phyloP scores from a whole-genome alignment of 2,888 invertebrate genomes.

The Sminthurinus aureus region DNA sequence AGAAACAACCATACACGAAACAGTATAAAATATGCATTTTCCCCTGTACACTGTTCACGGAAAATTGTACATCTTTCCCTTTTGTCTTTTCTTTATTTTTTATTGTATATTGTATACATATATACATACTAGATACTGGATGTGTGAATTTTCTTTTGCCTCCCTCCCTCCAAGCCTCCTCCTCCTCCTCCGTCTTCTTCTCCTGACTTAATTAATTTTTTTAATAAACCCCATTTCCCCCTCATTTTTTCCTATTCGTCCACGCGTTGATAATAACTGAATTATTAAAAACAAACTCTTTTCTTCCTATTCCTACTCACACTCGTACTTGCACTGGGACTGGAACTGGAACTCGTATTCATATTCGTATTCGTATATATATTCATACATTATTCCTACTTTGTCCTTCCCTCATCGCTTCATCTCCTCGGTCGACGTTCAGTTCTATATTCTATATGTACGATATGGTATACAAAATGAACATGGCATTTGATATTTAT shows the following conservation, averaged over 20 bases:
- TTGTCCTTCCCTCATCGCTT: neutral
- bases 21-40: too few relatives aligned
- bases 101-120: too few relatives aligned
- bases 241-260: conserved; percentile 41
- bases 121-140: too few relatives aligned
- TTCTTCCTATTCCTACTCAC: conserved; percentile 8
- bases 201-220: conserved; percentile 45
- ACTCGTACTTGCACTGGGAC: neutral
- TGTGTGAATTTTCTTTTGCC: conserved; percentile 1
- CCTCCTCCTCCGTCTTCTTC: neutral
- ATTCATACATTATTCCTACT: neutral
- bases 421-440: neutral
- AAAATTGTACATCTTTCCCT: too few relatives aligned
- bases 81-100: too few relatives aligned
- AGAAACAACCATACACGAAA: too few relatives aligned
- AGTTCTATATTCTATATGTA: neutral
- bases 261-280: conserved; percentile 53
- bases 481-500: too few relatives aligned
- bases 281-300: conserved; percentile 52
- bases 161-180: neutral
- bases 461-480: neutral
- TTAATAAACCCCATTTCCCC: conserved; percentile 44
- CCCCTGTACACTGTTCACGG: too few relatives aligned
- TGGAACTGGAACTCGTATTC: neutral
- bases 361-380: neutral